Evolutionary conservation across 2,797 vertebrate genomes (phyloP).

Genomic region (Megaceryle alcyon): DNA sequence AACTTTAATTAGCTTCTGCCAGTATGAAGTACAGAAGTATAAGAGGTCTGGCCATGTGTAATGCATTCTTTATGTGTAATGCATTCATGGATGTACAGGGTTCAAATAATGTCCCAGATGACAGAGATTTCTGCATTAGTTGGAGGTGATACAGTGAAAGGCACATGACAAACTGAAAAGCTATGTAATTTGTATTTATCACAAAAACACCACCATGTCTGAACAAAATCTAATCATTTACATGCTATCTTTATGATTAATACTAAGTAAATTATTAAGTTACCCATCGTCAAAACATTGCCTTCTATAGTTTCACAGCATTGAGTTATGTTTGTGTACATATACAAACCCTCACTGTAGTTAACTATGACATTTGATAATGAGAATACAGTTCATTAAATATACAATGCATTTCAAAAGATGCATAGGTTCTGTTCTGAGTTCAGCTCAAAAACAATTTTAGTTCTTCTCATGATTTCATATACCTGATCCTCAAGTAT

Average conservation of each 20-base stretch:
- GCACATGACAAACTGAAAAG: not conserved
- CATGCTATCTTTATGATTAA: not conserved
- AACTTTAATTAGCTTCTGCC: not conserved
- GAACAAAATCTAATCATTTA: not conserved
- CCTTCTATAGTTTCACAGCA: not conserved
- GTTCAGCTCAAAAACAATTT: not conserved
- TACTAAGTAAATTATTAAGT: not conserved
- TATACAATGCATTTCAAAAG: not conserved
- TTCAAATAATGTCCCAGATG: not conserved
- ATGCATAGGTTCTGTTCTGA: not conserved
- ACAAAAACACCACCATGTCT: not conserved
- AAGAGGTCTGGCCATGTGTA: accelerated
- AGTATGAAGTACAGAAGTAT: not conserved
- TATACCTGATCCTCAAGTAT: not conserved
- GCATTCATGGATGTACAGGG: not conserved
- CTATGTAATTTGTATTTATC: not conserved
- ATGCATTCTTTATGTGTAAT: not conserved
- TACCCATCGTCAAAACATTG: not conserved
- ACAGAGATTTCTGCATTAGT: not conserved
- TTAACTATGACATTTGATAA: not conserved
- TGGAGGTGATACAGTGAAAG: not conserved
- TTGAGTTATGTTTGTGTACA: not conserved
- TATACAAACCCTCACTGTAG: not conserved
- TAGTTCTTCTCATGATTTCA: not conserved
- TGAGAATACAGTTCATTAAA: not conserved